phyloP scores from a whole-genome alignment of 2,888 invertebrate species.

The Lasioglossum vierecki region DNA sequence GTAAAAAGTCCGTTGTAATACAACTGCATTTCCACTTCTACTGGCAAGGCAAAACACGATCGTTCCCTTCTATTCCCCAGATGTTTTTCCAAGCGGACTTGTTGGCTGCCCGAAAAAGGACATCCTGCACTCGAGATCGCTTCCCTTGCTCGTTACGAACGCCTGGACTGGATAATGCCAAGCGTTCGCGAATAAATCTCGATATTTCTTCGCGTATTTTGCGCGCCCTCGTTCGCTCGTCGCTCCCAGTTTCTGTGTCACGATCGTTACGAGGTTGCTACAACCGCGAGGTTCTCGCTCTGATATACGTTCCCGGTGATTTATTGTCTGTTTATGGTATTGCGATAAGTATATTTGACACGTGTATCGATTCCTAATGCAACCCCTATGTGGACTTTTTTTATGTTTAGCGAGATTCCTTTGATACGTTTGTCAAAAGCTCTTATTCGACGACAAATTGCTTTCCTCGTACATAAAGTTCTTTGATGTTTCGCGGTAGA shows the following conservation, averaged over 20 bases:
- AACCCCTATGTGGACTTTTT: constrained; percentile 8
- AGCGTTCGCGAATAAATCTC: constrained; percentile 37
- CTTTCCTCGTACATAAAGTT: neutral
- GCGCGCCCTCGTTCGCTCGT: constrained; percentile 48
- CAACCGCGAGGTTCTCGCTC: constrained; percentile 19
- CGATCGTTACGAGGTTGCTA: constrained; percentile 42
- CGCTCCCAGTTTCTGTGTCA: constrained; percentile 33
- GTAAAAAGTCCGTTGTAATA: neutral
- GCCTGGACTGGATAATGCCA: neutral
- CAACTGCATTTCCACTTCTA: constrained; percentile 3
- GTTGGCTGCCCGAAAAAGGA: neutral
- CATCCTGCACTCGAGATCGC: neutral
- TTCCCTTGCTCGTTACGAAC: constrained; percentile 14
- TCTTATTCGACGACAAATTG: neutral
- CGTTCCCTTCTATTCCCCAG: constrained; percentile 5
- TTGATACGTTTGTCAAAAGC: neutral
- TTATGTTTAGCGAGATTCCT: neutral
- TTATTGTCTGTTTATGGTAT: constrained; percentile 55
- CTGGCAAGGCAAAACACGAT: neutral
- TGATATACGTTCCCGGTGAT: constrained; percentile 39
- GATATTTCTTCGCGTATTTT: constrained; percentile 30
- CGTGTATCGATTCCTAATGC: constrained; percentile 25
- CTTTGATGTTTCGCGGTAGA: neutral
- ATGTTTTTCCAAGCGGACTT: neutral
- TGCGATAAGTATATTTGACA: constrained; percentile 48